Conservation (phyloP, 2,113 vertebrate species). For the Spea bombifrons region DNA sequence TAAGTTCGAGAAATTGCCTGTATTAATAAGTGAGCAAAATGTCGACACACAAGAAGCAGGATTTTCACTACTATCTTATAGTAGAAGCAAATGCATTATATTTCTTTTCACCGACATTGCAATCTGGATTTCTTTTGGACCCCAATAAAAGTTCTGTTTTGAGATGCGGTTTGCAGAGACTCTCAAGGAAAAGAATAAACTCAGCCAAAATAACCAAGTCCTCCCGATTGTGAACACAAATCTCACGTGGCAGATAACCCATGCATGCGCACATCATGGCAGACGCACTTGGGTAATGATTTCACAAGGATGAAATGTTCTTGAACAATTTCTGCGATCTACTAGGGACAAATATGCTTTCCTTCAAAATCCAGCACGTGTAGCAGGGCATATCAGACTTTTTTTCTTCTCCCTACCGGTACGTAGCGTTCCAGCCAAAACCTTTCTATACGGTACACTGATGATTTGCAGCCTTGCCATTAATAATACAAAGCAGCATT, state of each 20-base stretch:
- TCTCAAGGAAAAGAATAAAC: not conserved
- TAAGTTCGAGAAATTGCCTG: too few species aligned
- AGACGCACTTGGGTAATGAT: conserved; percentile 44
- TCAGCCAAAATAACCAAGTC: not conserved
- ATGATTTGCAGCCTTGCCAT: conserved; percentile 45
- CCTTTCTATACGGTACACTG: conserved; percentile 29
- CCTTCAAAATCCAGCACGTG: conserved; percentile 47
- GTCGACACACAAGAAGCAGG: too few species aligned
- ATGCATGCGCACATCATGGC: conserved; percentile 39
- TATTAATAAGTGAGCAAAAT: too few species aligned
- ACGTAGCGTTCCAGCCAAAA: conserved; percentile 22
- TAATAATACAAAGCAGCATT: conserved; percentile 48
- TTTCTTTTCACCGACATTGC: too few species aligned
- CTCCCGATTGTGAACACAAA: conserved; percentile 17
- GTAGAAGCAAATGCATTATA: too few species aligned
- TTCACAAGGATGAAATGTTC: conserved; percentile 56
- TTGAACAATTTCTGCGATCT: conserved; percentile 45
- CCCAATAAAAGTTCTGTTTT: too few species aligned
- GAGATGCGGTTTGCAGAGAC: too few species aligned
- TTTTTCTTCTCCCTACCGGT: conserved; percentile 27
- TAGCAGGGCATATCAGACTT: not conserved
- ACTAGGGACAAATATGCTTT: conserved; percentile 50
- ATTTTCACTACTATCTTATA: too few species aligned
- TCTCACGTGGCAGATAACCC: conserved; percentile 41
- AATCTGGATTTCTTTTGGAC: too few species aligned